Base-by-base conservation (phyloP, 2,797 vertebrate species). In the Gambusia yucatana region DNA sequence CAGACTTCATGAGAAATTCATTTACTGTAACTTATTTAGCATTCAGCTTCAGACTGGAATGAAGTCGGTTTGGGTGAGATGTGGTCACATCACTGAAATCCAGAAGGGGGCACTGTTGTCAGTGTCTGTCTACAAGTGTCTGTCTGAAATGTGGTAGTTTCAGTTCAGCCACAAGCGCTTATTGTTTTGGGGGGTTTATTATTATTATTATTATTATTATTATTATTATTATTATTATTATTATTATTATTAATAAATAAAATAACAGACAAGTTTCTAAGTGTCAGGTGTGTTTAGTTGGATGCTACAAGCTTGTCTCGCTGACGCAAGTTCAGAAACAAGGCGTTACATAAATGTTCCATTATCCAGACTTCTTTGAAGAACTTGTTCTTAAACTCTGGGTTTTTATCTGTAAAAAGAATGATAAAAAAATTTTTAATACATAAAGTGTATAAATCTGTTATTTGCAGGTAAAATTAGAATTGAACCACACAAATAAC, bases 41-140 rank as follows among this genome's bases (percentile, higher is more conserved):
- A 75, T 82, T 88, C 76, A 73, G 79, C 75, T 52, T 2, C 25
- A 55, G 80, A 65, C 65, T 77, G 76, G 55, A 81, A 84, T 77
- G 79, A 86, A 82, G 76, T 69, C 16, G 9, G 17, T 65, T 39
- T 39, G 61, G 61, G 20, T 41, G 70, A 82, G 52, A 41, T 33
- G 59, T 46, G 25, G 61, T 80, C 52, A 80, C 41, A 78, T 10
- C 71, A 30, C 28, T 5, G 25, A 77, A 20, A 48, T 81, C 91
- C 93, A 93, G 84, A 75, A 48, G 90, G 77, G 84, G 88, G 84
- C 88, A 46, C 84, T 94, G 91, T 86, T 87, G 52, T 13, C 13
- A 81, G 47, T 81, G 61, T 71, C 79, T 61, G 14, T 36, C 59
- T 63, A 13, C 61, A 63, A 36, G 61, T 33, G 33, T 33, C 33